These are phyloP conservation scores for Hipposideros armiger DNA, from an alignment of 2,113 vertebrate genomes.

Conservation along the genomic window DNA sequence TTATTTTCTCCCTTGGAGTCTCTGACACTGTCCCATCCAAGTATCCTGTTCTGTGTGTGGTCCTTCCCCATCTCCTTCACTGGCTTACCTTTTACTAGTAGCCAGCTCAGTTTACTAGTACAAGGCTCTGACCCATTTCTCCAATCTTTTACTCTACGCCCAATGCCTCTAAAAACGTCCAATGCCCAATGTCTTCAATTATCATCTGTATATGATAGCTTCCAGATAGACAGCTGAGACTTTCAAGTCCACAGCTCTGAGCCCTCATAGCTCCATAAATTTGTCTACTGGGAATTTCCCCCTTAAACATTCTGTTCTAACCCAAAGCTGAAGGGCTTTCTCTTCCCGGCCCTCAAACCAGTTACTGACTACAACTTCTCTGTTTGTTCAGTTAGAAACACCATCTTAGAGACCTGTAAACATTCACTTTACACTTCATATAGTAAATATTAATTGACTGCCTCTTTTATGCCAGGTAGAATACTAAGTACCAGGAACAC, in stretches of 20 bases:
- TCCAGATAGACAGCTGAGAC: background rate
- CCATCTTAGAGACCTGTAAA: background rate
- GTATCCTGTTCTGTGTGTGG: background rate
- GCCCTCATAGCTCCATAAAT: background rate
- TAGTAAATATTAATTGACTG: background rate
- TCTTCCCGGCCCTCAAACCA: background rate
- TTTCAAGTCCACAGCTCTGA: conserved; percentile 18
- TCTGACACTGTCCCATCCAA: background rate
- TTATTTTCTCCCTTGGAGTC: background rate
- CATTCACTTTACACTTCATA: background rate
- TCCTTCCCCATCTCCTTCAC: background rate
- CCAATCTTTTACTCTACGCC: background rate
- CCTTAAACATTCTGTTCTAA: conserved; percentile 1
- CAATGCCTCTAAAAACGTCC: background rate
- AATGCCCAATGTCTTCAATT: background rate
- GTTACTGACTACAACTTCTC: background rate
- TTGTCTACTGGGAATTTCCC: background rate
- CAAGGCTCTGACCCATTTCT: background rate
- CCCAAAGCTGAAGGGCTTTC: background rate
- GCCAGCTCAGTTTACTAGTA: background rate
- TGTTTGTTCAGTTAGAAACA: background rate
- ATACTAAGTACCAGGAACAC: background rate
- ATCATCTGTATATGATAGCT: background rate
- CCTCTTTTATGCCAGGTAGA: background rate
- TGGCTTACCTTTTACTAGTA: background rate